Conservation (phyloP, 2,113 vertebrate species). For the Nesoenas mayeri region DNA sequence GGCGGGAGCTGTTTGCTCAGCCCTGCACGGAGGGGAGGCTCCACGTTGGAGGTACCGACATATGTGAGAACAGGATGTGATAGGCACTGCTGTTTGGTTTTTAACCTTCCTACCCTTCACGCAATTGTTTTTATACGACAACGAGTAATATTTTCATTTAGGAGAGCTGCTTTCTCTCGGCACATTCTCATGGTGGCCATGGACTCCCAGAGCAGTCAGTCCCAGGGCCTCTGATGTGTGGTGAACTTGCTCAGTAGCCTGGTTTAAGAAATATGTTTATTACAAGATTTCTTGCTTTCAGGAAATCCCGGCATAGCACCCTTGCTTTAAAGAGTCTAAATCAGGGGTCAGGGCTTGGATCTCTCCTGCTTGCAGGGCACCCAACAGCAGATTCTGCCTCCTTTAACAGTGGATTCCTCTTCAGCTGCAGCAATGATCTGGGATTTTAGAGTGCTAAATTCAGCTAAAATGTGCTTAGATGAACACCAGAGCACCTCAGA, state of each 20-base stretch:
- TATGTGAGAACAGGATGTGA: background rate
- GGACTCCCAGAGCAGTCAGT: background rate
- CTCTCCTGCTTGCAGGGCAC: background rate
- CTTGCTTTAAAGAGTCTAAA: background rate
- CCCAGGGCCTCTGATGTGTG: background rate
- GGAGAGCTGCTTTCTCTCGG: background rate
- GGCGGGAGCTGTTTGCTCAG: accelerated
- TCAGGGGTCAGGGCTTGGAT: accelerated
- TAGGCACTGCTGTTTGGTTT: background rate
- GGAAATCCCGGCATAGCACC: background rate
- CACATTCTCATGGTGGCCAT: accelerated
- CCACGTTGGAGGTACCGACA: accelerated
- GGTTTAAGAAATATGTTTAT: background rate
- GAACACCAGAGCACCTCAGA: background rate
- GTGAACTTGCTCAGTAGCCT: background rate
- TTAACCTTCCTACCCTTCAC: background rate
- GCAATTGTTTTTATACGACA: background rate
- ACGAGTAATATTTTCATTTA: background rate
- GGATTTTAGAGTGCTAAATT: background rate
- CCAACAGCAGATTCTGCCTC: background rate
- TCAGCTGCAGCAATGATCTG: background rate
- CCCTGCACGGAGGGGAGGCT: too few species aligned
- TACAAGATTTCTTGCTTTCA: background rate
- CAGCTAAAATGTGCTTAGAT: background rate
- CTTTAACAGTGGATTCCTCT: background rate